Evolutionary conservation across 2,888 invertebrate species (phyloP), one percentile per base, ranked within the genome.

Genomic region (Agonopterix subpropinquella): DNA sequence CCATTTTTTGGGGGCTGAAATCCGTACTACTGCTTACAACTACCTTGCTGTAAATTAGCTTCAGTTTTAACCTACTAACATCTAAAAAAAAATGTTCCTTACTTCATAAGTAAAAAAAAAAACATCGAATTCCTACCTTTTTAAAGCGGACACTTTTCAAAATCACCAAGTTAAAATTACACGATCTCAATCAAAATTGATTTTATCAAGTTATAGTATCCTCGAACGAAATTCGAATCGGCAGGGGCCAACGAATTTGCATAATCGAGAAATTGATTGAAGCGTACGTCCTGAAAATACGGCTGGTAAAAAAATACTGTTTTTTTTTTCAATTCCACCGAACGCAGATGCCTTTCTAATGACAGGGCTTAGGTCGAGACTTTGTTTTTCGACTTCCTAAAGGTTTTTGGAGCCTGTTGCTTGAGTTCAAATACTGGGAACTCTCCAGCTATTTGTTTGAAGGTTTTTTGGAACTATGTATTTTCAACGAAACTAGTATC

Each of bases 221-320:
- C 63, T 62, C 58, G 61, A 64, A 64, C 58, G 58, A 69, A 70
- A 72, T 73, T 69, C 62, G 64, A 68, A 73, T 68, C 69, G 78
- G 71, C 70, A 66, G 65, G 59, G 74, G 73, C 70, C 68, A 65
- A 61, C 47, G 56, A 51, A 70, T 72, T 83, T 85, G 72, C 84
- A 85, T 86, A 82, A 84, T 84, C 83, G 81, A 76, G 75, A 79
- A 78, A 84, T 85, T 84, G 85, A 85, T 86, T 85, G 85, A 74
- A 77, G 79, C 81, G 37, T 80, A 73, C 81, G 37, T 80, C 73
- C 75, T 74, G 64, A 70, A 76, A 77, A 76, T 73, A 73, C 66
- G 62, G 73, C 28, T 28, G 7, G 28, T 28, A 75, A 66, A 67
- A 73, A 68, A 39, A n/a, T 3, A n/a, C 39, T 39, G n/a, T 42